phyloP scores from a whole-genome alignment of 2,888 invertebrate species.

The Drosophila neonasuta region DNA sequence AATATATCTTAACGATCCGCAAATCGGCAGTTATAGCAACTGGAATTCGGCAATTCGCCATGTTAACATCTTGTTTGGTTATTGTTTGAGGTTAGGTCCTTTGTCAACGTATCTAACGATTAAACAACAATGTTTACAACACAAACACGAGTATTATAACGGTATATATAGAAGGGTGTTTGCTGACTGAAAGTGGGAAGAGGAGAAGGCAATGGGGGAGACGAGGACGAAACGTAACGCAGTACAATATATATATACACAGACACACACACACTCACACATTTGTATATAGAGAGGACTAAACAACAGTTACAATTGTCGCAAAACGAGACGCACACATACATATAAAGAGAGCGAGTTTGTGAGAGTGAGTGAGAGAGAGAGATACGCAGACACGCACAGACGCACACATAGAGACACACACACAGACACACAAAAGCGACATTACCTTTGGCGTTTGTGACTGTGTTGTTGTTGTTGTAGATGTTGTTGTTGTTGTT shows the following conservation, averaged over 20 bases:
- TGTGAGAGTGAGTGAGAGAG: neutral
- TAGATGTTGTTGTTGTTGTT: slow-evolving; percentile 43
- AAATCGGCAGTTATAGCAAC: neutral
- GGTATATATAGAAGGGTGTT: slow-evolving; percentile 5
- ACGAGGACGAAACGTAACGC: slow-evolving; percentile 8
- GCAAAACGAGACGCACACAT: slow-evolving; percentile 33
- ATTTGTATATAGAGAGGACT: slow-evolving; percentile 24
- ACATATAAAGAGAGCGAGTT: slow-evolving; percentile 26
- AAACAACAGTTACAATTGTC: slow-evolving; percentile 60
- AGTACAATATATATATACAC: slow-evolving; percentile 12
- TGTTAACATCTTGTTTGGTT: slow-evolving; percentile 2
- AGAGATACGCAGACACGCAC: slow-evolving; percentile 24
- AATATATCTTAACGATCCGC: neutral
- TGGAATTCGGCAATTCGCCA: neutral
- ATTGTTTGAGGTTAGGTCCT: slow-evolving; percentile 34
- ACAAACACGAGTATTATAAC: slow-evolving; percentile 35
- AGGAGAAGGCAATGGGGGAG: neutral
- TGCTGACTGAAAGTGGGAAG: slow-evolving; percentile 15
- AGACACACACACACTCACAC: slow-evolving; percentile 13
- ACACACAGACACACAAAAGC: slow-evolving; percentile 56
- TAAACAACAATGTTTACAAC: slow-evolving; percentile 42
- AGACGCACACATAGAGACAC: slow-evolving; percentile 1
- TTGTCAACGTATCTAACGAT: slow-evolving; percentile 37
- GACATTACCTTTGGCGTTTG: slow-evolving; percentile 75
- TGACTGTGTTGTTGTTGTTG: slow-evolving; percentile 68